These are phyloP conservation scores for Manis pentadactyla DNA, from an alignment of 2,797 vertebrate species.

Conservation along the genomic window DNA sequence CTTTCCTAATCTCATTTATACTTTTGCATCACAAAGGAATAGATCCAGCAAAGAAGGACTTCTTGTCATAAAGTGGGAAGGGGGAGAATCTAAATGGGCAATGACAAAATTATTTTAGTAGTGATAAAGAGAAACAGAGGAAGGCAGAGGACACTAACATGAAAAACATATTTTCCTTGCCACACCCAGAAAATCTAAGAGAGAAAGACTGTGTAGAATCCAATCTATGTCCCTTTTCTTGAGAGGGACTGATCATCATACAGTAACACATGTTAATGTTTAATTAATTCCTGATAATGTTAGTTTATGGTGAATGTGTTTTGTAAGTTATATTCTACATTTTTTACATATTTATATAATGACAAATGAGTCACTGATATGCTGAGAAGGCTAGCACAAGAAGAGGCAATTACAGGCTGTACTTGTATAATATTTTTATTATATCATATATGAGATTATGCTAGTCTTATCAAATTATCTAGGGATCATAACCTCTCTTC, in stretches of 20 bases:
- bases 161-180: not conserved
- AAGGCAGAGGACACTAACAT: not conserved
- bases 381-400: not conserved
- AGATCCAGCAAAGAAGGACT: not conserved
- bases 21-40: constrained; percentile 47
- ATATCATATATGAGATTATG: not conserved
- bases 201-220: not conserved
- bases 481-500: not conserved
- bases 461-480: not conserved
- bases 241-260: not conserved
- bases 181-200: not conserved
- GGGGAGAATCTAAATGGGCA: not conserved
- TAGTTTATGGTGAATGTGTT: not conserved
- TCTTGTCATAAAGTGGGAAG: not conserved
- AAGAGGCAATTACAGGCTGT: not conserved
- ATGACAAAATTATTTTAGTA: not conserved
- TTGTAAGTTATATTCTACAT: not conserved
- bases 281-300: not conserved
- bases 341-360: not conserved
- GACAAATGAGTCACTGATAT: not conserved
- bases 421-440: too few species aligned
- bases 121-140: not conserved
- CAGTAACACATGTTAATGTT: not conserved
- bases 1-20: not conserved
- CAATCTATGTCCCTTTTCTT: not conserved